These are phyloP conservation scores for Callaeas wilsoni DNA, from an alignment of 2,113 vertebrate genomes.

Conservation along the genomic window DNA sequence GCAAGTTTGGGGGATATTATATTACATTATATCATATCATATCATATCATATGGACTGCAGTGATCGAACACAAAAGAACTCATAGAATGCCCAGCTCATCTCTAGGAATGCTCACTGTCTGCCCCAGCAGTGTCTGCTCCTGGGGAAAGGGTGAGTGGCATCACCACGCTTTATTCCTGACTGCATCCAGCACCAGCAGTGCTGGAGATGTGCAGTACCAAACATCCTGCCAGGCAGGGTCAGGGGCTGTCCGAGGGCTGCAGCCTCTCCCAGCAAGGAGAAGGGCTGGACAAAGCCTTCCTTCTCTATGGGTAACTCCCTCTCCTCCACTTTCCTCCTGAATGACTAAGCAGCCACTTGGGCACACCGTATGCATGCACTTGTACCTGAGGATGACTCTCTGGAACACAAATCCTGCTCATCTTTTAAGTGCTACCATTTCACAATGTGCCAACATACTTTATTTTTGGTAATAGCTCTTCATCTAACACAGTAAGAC, in stretches of 20 bases:
- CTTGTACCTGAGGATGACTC: not conserved
- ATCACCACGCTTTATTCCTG: not conserved
- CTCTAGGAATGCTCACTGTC: rapidly evolving
- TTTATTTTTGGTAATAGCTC: slow-evolving; percentile 26
- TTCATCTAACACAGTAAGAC: slow-evolving; percentile 1
- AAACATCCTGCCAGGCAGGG: not conserved
- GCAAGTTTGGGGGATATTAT: not conserved
- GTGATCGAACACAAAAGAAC: not conserved
- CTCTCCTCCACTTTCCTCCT: not conserved
- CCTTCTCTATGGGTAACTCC: rapidly evolving
- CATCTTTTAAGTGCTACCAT: not conserved
- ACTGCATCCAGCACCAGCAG: not conserved
- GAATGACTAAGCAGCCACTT: not conserved
- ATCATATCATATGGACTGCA: not conserved
- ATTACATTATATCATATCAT: not conserved
- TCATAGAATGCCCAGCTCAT: not conserved
- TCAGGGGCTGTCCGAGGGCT: not conserved
- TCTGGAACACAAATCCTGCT: slow-evolving; percentile 2
- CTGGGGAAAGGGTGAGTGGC: not conserved
- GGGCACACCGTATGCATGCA: not conserved
- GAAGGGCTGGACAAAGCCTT: not conserved
- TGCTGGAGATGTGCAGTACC: not conserved
- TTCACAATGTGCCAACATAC: not conserved
- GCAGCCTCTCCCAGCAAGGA: not conserved
- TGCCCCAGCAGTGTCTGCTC: not conserved